Evolutionary conservation across 2,113 vertebrate genomes (phyloP), one percentile per base, ranked within the genome.

Genomic region (Zeus faber): DNA sequence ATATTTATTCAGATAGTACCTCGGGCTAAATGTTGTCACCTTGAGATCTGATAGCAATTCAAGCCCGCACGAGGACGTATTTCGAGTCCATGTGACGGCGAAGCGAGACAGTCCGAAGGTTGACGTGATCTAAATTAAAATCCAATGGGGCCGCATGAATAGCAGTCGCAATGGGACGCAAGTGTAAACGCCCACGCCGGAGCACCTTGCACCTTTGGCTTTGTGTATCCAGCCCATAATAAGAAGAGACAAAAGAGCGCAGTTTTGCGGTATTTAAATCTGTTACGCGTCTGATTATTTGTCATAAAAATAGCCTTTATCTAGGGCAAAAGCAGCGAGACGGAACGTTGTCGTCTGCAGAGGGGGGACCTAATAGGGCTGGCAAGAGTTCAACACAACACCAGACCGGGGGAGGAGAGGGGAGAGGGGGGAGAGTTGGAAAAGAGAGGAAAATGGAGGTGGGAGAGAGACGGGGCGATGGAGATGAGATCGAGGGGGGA

Each of bases 201-300:
- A 9, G 43, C 29, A 50, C 43, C 37, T 24, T 45, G 50, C 49
- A 70, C 62, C 61, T 58, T 64, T 65, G 63, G 55, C 49, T 46
- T 33, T 39, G 51, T 65, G 58, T 63, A 58, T 31, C 20, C 43
- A 67, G 54, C 33, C 37, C 58, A 71, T 52, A 74, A 67, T 81
- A 79, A 82, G 54, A 16, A 46, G 58, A 81, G 80, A 80, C 81
- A 79, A 84, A 84, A 74, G 68, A 85, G 64, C 51, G 52, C 18
- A 70, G 72, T 80, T 85, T 80, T 83, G 80, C 77, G 82, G 87
- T 88, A 88, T 87, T 89, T 87, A 87, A 90, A 87, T 88, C 85
- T 83, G 83, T 83, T 87, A 82, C 76, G 81, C 79, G 77, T 89
- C 82, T 89, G 84, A 89, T 89, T 88, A 85, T 88, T 88, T 82